A percentile compares a stretch with the other conserved stretches of the same genome.
Evolutionary conservation across 2,797 vertebrate genomes (phyloP).

Genomic region (Malurus leucopterus): DNA sequence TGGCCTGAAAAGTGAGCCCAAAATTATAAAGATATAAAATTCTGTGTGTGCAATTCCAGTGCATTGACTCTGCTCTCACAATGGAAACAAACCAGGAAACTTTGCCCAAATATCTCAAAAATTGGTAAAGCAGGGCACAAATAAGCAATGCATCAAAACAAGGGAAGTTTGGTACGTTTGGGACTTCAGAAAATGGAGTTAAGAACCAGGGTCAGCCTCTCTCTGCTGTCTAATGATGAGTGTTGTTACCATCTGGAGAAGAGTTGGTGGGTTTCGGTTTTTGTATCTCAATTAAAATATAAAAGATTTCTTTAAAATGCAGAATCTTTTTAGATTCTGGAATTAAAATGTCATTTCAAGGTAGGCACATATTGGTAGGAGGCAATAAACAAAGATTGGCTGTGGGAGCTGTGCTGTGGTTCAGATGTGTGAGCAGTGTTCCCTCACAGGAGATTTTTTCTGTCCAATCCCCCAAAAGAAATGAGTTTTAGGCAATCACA

Average conservation of each 20-base stretch:
- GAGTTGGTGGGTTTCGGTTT: background rate
- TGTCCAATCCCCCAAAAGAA: no score
- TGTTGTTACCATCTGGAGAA: background rate
- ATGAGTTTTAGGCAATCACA: no score
- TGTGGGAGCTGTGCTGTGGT: background rate
- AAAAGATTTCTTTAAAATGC: background rate
- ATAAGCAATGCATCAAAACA: background rate
- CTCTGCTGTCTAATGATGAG: rapidly evolving
- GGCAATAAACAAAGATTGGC: background rate
- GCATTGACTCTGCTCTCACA: background rate
- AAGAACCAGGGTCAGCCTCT: background rate
- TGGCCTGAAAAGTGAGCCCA: background rate
- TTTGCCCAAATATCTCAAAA: background rate
- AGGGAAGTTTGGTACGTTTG: background rate
- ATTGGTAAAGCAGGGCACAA: background rate
- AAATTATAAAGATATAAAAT: background rate
- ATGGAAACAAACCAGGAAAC: background rate
- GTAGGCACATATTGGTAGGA: rapidly evolving
- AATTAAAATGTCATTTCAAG: background rate
- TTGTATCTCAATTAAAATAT: background rate
- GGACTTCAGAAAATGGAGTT: background rate
- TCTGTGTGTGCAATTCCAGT: no score
- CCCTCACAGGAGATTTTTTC: no score
- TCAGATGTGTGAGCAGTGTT: background rate
- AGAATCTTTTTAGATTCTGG: background rate